These are phyloP conservation scores for Pachymerium ferrugineum DNA, from an alignment of 2,888 invertebrate species.

Conservation along the genomic window DNA sequence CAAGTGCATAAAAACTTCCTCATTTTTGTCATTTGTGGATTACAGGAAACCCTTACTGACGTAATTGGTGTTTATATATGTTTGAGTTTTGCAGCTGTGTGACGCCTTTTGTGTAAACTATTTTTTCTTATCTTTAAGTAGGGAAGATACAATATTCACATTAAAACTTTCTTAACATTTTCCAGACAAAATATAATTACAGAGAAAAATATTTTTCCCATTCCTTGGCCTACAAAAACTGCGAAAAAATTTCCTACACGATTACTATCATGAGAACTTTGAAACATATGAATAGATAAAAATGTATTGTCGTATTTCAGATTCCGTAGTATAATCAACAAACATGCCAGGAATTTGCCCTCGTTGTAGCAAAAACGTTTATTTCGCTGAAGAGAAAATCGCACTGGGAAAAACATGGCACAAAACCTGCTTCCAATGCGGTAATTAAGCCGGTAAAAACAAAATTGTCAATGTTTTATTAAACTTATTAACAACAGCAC, in stretches of 20 bases:
- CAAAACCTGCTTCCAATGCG: constrained; percentile 52
- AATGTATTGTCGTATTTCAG: neutral
- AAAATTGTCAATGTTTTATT: constrained; percentile 41
- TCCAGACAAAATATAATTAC: too few relatives aligned
- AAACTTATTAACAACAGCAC: too few relatives aligned
- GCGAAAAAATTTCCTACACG: too few relatives aligned
- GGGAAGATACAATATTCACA: neutral
- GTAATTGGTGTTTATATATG: neutral
- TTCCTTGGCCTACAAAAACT: too few relatives aligned
- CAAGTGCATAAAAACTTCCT: too few relatives aligned
- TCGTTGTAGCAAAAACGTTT: constrained; percentile 51
- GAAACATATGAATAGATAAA: too few relatives aligned
- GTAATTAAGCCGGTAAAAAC: constrained; percentile 43
- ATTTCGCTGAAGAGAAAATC: constrained; percentile 53
- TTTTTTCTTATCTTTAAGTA: neutral
- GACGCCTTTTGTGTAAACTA: neutral
- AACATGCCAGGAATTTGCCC: constrained; percentile 47
- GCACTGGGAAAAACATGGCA: constrained; percentile 52
- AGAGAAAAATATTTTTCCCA: too few relatives aligned
- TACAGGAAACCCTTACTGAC: constrained; percentile 11
- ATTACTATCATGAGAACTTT: too few relatives aligned
- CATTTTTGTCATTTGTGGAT: neutral
- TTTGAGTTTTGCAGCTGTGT: too few relatives aligned
- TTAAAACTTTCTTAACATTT: too few relatives aligned
- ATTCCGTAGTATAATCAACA: neutral